A percentile compares a stretch with the other conserved stretches of the same genome.
These are phyloP conservation scores for Limenitis camilla DNA, from an alignment of 2,888 invertebrate species.

Conservation along the genomic window DNA sequence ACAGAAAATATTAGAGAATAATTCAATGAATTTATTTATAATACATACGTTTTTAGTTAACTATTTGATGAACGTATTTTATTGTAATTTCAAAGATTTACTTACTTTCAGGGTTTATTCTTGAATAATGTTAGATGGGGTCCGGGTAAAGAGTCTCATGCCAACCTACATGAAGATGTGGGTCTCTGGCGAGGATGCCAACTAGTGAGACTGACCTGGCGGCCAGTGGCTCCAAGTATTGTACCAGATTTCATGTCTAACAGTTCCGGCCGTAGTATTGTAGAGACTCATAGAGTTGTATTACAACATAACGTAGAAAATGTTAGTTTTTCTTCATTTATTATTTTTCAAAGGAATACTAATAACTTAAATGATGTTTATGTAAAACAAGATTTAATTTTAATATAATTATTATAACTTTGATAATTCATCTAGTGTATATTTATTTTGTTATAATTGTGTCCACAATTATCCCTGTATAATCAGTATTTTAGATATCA, in stretches of 20 bases:
- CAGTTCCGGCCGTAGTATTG: conserved; percentile 28
- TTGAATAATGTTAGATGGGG: conserved; percentile 71
- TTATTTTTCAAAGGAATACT: too few species aligned
- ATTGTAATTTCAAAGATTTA: neutral
- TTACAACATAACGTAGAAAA: conserved; percentile 25
- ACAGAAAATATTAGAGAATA: too few species aligned
- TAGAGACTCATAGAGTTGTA: conserved; percentile 37
- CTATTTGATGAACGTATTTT: too few species aligned
- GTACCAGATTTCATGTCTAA: conserved; percentile 39
- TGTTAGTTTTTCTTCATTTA: conserved; percentile 24
- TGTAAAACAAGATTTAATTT: too few species aligned
- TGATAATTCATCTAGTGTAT: too few species aligned
- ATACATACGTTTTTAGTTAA: too few species aligned
- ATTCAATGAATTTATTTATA: too few species aligned
- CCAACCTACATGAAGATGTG: conserved; percentile 62
- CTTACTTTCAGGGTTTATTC: conserved; percentile 57
- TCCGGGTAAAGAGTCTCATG: conserved; percentile 67
- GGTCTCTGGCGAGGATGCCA: conserved; percentile 71
- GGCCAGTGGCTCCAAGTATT: conserved; percentile 37
- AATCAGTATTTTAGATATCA: too few species aligned
- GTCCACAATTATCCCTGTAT: too few species aligned
- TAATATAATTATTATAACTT: too few species aligned
- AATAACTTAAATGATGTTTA: too few species aligned
- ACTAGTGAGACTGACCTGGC: conserved; percentile 61
- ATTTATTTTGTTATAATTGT: too few species aligned